A percentile compares a stretch with the other conserved stretches of the same genome.
These are phyloP conservation scores for Falcaria lacertinaria DNA, from an alignment of 2,888 invertebrate genomes.

Conservation along the genomic window DNA sequence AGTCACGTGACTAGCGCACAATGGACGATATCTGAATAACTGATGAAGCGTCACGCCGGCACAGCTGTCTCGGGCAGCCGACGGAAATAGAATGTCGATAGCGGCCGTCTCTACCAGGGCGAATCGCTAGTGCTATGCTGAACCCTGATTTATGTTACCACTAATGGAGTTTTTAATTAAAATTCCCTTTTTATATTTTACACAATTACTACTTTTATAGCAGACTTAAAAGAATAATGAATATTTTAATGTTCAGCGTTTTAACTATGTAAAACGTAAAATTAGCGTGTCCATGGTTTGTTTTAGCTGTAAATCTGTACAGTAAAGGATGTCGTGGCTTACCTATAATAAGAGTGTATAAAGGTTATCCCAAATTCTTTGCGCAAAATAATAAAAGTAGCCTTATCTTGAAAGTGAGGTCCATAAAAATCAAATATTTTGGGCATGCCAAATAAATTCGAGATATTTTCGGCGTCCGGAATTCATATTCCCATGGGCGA, in stretches of 20 bases:
- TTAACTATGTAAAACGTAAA: not conserved
- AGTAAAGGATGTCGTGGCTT: not conserved
- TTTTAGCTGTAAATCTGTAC: no score
- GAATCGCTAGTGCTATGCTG: conserved; percentile 5
- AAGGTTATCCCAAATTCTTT: not conserved
- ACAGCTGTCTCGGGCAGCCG: conserved; percentile 35
- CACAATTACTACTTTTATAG: conserved; percentile 8
- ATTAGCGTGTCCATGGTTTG: not conserved
- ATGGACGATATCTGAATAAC: conserved; percentile 45
- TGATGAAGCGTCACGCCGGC: conserved; percentile 42
- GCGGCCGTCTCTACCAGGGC: conserved; percentile 19
- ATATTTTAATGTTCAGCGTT: conserved; percentile 8
- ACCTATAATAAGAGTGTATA: not conserved
- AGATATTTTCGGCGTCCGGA: not conserved
- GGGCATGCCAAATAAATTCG: not conserved
- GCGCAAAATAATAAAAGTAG: not conserved
- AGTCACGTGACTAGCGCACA: conserved; percentile 30
- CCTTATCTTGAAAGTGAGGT: not conserved
- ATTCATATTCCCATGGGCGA: conserved; percentile 17
- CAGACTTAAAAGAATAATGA: conserved; percentile 13
- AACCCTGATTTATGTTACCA: conserved; percentile 1
- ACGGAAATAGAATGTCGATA: conserved; percentile 56
- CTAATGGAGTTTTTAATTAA: not conserved
- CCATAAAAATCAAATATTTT: not conserved
- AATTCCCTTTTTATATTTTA: not conserved